Evolutionary conservation across 2,113 vertebrate species (phyloP).

Genomic region (Myiozetetes cayanensis): DNA sequence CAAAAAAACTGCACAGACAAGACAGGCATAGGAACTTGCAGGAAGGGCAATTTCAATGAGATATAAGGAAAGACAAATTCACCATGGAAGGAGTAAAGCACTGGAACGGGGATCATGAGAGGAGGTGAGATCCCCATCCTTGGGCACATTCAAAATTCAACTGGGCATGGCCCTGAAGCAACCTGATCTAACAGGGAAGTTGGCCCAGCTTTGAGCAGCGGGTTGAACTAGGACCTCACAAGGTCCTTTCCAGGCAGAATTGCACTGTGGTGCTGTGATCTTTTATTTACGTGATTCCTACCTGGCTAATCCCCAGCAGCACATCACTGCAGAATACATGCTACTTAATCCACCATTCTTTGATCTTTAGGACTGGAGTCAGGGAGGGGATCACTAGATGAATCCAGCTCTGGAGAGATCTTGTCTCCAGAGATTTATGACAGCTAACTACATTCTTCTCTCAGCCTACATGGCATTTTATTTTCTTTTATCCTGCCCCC

Average conservation of each 20-base stretch:
- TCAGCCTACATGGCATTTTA: background rate
- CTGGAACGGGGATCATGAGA: background rate
- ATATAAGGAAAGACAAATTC: background rate
- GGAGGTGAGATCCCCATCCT: background rate
- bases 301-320: constrained; percentile 15
- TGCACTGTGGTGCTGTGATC: background rate
- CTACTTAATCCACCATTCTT: background rate
- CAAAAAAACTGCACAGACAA: background rate
- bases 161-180: background rate
- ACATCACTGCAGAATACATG: background rate
- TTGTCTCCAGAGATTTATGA: constrained; percentile 27
- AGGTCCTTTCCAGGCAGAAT: background rate
- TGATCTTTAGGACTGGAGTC: constrained; percentile 7
- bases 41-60: background rate
- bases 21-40: background rate
- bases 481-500: constrained; percentile 23
- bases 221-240: background rate
- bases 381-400: background rate
- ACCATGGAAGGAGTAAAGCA: background rate
- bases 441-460: background rate
- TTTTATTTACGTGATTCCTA: constrained; percentile 30
- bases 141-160: background rate
- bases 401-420: constrained; percentile 15
- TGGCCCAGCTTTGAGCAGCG: background rate
- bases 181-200: background rate